Base-by-base conservation (phyloP, 2,797 vertebrate genomes). In the Chelidonichthys spinosus region DNA sequence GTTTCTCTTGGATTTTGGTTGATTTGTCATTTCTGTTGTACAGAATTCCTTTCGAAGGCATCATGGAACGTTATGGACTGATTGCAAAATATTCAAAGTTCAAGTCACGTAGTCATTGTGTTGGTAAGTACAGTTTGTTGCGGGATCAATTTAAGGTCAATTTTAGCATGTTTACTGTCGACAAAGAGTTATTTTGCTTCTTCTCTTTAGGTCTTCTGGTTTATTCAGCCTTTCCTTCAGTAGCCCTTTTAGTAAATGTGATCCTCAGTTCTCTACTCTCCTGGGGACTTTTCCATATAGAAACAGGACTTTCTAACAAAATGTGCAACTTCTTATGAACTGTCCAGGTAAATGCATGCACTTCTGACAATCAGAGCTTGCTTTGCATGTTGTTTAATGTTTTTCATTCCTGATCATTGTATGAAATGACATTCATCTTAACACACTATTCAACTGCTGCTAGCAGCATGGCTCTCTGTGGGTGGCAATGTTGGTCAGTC, bases 11-110 rank as follows among this genome's bases (percentile, higher is more conserved):
- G 33, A 40, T 76, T 42, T 64, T 50, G 9, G n/a, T 44, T 72
- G 7, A 72, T n/a, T n/a, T 63, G 1, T 76, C 3, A 3, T 80
- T 63, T 81, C 50, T 66, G 77, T 77, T 80, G 11, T 52, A 8
- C 87, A 99, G 98, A 88, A 94, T 99, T 89, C 93, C 97, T 47
- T 96, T 96, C 73, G 77, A 68, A 84, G 93, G 92, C 75, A 98
- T 99, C 77, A n/a, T 95, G 11, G 94, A 96, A 40, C 96, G 97
- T 47, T 99, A 99, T 0, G 55, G 89, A 52, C 53, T 96, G n/a
- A 93, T 98, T 69, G 80, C 85, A 54, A 91, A 76, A 87, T 76
- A 91, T 67, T 82, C 69, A 61, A 15, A 4, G 47, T 59, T 47
- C 15, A 65, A 25, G 4, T 63, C 70, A 32, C 55, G 84, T 8